phyloP scores from a whole-genome alignment of 64 coral and sea anemone species.

The Trachythela sp. region DNA sequence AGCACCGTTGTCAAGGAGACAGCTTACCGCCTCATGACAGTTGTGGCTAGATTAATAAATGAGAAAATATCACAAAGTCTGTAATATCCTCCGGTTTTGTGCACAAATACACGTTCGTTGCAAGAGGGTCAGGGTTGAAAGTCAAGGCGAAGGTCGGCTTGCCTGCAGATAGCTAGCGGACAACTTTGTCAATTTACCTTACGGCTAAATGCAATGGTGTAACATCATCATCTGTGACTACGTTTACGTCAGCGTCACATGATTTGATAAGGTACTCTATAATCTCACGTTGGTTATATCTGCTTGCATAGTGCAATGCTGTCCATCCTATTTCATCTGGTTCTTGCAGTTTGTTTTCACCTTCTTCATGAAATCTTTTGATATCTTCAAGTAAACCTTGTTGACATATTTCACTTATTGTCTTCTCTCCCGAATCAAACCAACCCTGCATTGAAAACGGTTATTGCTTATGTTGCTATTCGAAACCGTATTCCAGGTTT shows the following conservation, averaged over 20 bases:
- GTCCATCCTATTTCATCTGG: not conserved
- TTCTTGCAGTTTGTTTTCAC: not conserved
- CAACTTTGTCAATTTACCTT: not conserved
- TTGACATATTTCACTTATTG: not conserved
- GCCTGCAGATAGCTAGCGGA: too few species aligned
- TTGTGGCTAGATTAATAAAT: not conserved
- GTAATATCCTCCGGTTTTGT: too few species aligned
- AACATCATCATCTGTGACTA: not conserved
- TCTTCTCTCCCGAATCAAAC: not conserved
- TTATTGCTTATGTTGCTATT: too few species aligned
- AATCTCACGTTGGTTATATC: not conserved
- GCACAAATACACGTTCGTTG: too few species aligned
- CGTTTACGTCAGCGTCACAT: not conserved
- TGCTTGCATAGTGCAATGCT: not conserved
- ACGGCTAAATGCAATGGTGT: not conserved
- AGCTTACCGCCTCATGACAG: not conserved
- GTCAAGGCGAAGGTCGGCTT: not conserved
- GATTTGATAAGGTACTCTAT: not conserved
- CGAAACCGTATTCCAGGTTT: too few species aligned
- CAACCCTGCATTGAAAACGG: too few species aligned
- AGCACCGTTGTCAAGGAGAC: conserved; percentile 44
- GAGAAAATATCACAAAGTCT: too few species aligned
- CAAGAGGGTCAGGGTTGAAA: not conserved
- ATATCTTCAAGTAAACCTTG: not conserved
- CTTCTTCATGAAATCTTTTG: not conserved